Evolutionary conservation across 1,140 invertebrate genomes (phyloP).

Genomic region (Euborellia annulipes): DNA sequence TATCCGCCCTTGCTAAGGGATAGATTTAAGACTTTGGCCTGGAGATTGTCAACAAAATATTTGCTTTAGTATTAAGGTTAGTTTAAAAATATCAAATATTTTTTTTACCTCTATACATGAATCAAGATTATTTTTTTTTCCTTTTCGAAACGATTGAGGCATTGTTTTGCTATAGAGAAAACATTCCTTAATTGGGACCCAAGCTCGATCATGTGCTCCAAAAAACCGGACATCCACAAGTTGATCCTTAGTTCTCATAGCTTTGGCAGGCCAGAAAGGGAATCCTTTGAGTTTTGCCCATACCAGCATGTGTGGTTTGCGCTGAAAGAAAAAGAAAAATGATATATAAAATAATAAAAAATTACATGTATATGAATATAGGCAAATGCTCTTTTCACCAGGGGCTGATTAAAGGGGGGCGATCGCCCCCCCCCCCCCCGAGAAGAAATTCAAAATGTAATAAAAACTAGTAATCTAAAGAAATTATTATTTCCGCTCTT

Average conservation of each 20-base stretch:
- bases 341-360: slow-evolving; percentile 3
- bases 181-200: slow-evolving; percentile 71
- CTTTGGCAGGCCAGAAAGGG: slow-evolving; percentile 90
- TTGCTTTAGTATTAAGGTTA: neutral
- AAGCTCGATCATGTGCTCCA: slow-evolving; percentile 47
- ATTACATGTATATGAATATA: no score
- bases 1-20: no score
- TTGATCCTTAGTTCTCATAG: slow-evolving; percentile 55
- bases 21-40: neutral
- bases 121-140: slow-evolving; percentile 44
- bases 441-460: neutral
- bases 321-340: slow-evolving; percentile 24
- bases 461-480: neutral
- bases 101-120: slow-evolving; percentile 39
- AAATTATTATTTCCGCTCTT: neutral
- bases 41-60: slow-evolving; percentile 1
- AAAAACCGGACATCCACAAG: slow-evolving; percentile 84
- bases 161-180: slow-evolving; percentile 47
- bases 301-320: slow-evolving; percentile 64
- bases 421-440: no score
- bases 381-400: no score
- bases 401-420: no score
- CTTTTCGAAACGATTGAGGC: slow-evolving; percentile 39
- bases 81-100: slow-evolving; percentile 3
- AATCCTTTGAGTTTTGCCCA: slow-evolving; percentile 91